Evolutionary conservation across 2,888 invertebrate species (phyloP).

Genomic region (Andrena hattorfiana): DNA sequence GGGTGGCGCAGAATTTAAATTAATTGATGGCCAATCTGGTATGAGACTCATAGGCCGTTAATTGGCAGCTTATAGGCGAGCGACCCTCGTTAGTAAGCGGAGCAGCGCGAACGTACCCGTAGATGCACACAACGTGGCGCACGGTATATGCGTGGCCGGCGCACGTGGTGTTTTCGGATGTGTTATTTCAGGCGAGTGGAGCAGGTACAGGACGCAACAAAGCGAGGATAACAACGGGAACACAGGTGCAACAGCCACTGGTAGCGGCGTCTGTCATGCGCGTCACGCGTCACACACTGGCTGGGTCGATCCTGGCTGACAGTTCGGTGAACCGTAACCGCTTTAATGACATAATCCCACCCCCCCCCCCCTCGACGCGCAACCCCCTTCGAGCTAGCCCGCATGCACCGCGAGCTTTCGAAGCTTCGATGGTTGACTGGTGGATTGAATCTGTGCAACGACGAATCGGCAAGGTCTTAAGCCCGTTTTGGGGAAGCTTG

Average conservation of each 20-base stretch:
- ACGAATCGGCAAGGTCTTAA: neutral
- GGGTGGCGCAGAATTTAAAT: slow-evolving; percentile 77
- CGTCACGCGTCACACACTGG: slow-evolving; percentile 59
- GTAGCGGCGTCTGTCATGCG: slow-evolving; percentile 40
- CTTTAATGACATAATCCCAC: slow-evolving; percentile 75
- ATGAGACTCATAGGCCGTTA: slow-evolving; percentile 81
- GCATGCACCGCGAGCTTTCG: slow-evolving; percentile 7
- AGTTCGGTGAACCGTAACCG: slow-evolving; percentile 74
- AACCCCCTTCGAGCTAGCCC: neutral
- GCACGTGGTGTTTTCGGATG: slow-evolving; percentile 69
- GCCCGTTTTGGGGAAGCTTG: neutral
- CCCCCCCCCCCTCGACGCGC: slow-evolving; percentile 25
- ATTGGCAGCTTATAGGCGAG: slow-evolving; percentile 83
- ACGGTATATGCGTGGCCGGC: slow-evolving; percentile 47
- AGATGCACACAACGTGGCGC: slow-evolving; percentile 1
- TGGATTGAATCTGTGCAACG: neutral
- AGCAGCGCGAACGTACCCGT: slow-evolving; percentile 53
- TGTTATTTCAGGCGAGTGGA: slow-evolving; percentile 67
- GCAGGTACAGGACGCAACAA: slow-evolving; percentile 61
- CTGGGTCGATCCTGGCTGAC: slow-evolving; percentile 72
- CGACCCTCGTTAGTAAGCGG: slow-evolving; percentile 80
- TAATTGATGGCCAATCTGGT: slow-evolving; percentile 81
- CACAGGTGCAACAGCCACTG: slow-evolving; percentile 66
- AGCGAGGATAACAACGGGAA: slow-evolving; percentile 68
- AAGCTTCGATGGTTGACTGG: slow-evolving; percentile 1